Conservation (phyloP, 2,888 invertebrate genomes). For the Mythimna impura region DNA sequence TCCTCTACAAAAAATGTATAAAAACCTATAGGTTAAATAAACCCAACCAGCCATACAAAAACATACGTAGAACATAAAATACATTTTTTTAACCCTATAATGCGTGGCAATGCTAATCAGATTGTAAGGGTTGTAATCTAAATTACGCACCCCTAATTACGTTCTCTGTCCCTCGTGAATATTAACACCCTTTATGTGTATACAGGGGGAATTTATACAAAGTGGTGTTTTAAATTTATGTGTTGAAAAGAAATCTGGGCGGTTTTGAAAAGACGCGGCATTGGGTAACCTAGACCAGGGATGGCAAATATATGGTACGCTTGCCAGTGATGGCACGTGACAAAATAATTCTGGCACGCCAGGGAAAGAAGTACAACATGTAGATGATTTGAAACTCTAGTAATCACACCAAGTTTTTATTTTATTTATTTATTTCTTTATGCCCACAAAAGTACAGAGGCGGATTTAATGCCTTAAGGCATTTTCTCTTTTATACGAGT, state of each 20-base stretch:
- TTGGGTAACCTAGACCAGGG: too few species aligned
- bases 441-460: too few species aligned
- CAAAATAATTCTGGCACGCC: too few species aligned
- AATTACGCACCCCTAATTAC: conserved; percentile 64
- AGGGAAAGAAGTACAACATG: too few species aligned
- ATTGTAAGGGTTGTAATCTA: conserved; percentile 65
- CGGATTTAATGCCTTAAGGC: too few species aligned
- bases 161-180: conserved; percentile 63
- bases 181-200: conserved; percentile 48
- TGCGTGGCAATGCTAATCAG: conserved; percentile 61
- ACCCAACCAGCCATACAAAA: conserved; percentile 15
- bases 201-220: conserved; percentile 44
- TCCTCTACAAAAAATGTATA: conserved; percentile 1
- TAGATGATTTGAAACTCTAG: too few species aligned
- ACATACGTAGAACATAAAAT: conserved; percentile 34
- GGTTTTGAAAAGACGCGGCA: background rate
- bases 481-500: too few species aligned
- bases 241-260: background rate
- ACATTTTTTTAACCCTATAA: conserved; percentile 54
- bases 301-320: too few species aligned
- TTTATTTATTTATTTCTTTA: too few species aligned
- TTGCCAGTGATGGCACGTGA: too few species aligned
- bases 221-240: conserved; percentile 51
- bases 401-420: too few species aligned
- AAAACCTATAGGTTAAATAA: conserved; percentile 5